Conservation (phyloP, 1,140 invertebrate species). For the Saccostrea cuccullata region DNA sequence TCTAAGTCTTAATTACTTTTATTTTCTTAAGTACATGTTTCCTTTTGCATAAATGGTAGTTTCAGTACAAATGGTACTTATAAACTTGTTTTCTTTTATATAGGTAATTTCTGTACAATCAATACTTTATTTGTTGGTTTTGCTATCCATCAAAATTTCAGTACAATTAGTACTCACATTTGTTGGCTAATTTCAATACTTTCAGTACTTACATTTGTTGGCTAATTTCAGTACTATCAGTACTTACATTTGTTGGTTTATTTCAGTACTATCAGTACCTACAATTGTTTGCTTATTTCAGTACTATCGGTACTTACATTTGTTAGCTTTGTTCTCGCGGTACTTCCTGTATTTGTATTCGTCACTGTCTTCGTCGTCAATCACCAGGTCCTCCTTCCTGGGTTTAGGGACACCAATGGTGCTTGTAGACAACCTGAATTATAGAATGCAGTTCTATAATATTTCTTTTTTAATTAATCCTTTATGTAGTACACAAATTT, state of each 20-base stretch:
- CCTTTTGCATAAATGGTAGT: background rate
- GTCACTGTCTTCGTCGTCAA: slow-evolving; percentile 70
- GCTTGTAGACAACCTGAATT: slow-evolving; percentile 68
- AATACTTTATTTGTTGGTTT: background rate
- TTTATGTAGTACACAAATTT: no score
- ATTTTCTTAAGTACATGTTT: no score
- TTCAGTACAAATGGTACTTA: no score
- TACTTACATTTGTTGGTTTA: slow-evolving; percentile 59
- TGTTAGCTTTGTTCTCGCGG: slow-evolving; percentile 50
- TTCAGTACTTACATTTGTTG: slow-evolving; percentile 31
- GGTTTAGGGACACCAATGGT: slow-evolving; percentile 72
- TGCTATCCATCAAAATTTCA: slow-evolving; percentile 42
- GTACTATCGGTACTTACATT: slow-evolving; percentile 18
- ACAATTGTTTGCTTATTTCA: background rate
- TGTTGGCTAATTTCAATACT: background rate
- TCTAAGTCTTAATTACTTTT: no score
- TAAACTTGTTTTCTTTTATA: no score
- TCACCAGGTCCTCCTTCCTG: slow-evolving; percentile 75
- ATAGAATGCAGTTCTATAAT: no score
- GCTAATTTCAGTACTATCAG: slow-evolving; percentile 45
- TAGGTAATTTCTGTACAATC: no score
- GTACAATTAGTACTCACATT: background rate
- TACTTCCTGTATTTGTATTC: slow-evolving; percentile 61
- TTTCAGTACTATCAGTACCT: background rate
- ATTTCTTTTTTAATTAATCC: no score